Conservation (phyloP, 30 jellyfish, hydroid and myxozoan species). For the Catostylus mosaicus region DNA sequence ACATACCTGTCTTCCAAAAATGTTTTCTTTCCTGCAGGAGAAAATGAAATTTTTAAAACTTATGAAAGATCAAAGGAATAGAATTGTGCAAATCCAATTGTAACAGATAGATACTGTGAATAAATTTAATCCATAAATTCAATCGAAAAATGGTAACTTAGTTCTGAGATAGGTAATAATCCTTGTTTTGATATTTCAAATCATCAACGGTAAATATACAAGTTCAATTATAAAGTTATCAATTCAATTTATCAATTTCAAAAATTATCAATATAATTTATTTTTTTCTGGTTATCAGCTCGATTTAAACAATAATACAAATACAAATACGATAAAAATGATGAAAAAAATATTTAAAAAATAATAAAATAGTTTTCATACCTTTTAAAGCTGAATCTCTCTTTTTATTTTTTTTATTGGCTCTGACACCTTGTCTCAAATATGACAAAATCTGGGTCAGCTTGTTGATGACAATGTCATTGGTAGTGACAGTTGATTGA, state of each 20-base stretch:
- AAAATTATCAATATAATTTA: too few relatives aligned
- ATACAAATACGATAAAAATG: neutral
- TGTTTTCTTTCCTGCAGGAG: constrained; percentile 34
- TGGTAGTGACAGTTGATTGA: constrained; percentile 96
- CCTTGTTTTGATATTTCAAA: too few relatives aligned
- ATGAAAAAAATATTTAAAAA: neutral
- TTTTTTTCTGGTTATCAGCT: too few relatives aligned
- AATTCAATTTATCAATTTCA: too few relatives aligned
- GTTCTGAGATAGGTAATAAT: too few relatives aligned
- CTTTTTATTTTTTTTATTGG: constrained; percentile 82
- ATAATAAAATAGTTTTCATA: neutral
- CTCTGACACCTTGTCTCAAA: constrained; percentile 97
- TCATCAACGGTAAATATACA: too few relatives aligned
- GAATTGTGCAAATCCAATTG: too few relatives aligned
- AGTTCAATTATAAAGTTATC: too few relatives aligned
- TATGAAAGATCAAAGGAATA: neutral
- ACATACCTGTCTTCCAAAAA: constrained; percentile 43
- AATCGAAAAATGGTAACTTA: neutral
- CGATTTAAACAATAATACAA: too few relatives aligned
- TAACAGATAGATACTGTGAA: too few relatives aligned
- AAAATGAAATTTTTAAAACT: neutral
- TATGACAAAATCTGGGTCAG: constrained; percentile 97
- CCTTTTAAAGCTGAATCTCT: constrained; percentile 87
- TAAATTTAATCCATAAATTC: neutral
- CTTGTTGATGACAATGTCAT: constrained; percentile 97